phyloP scores from a whole-genome alignment of 2,797 vertebrate genomes.

The Gouania willdenowi region DNA sequence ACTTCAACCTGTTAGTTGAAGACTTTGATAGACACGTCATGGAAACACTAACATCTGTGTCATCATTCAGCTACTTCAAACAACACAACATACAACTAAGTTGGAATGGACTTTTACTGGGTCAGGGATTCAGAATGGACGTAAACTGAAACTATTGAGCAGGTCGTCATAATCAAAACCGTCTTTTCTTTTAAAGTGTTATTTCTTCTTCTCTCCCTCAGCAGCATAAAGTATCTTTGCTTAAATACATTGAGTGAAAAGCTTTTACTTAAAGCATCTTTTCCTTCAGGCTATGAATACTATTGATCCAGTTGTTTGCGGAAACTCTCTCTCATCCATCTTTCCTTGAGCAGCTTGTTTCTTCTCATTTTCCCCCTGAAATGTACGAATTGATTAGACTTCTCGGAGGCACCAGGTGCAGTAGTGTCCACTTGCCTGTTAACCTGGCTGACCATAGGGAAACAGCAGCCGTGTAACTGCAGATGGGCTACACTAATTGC shows the following conservation, averaged over 20 bases:
- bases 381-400: slow-evolving; percentile 74
- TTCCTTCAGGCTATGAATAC: slow-evolving; percentile 65
- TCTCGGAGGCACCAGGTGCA: slow-evolving; percentile 52
- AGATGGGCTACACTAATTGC: not conserved
- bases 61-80: no score
- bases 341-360: slow-evolving; percentile 63
- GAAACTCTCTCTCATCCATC: slow-evolving; percentile 63
- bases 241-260: slow-evolving; percentile 58
- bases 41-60: no score
- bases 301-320: slow-evolving; percentile 75
- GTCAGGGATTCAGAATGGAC: no score
- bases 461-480: slow-evolving; percentile 19
- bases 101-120: no score
- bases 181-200: no score
- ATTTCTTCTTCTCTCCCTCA: slow-evolving; percentile 1
- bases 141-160: no score
- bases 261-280: slow-evolving; percentile 65
- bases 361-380: slow-evolving; percentile 72
- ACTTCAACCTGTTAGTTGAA: no score
- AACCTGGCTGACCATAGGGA: slow-evolving; percentile 57
- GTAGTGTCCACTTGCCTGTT: slow-evolving; percentile 37
- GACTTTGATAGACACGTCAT: no score
- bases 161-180: no score
- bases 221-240: slow-evolving; percentile 20
- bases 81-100: no score